phyloP scores from a whole-genome alignment of 2,888 invertebrate genomes.

The Troides aeacus region DNA sequence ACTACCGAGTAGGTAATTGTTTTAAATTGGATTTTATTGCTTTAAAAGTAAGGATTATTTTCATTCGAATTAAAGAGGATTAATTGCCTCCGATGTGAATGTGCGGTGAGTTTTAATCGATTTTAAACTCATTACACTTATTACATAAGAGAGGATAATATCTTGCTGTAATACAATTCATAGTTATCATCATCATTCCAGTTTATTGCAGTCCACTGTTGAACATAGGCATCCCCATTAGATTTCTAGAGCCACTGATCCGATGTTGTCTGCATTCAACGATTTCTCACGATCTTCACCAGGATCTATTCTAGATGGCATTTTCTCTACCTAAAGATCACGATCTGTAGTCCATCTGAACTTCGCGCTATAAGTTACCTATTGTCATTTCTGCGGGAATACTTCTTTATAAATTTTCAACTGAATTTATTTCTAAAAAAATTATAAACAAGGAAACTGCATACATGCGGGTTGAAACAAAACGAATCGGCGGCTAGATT shows the following conservation, averaged over 20 bases:
- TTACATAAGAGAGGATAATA: background rate
- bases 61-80: background rate
- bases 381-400: too few relatives aligned
- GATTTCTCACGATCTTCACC: too few relatives aligned
- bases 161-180: too few relatives aligned
- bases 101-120: background rate
- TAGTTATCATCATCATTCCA: too few relatives aligned
- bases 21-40: background rate
- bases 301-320: too few relatives aligned
- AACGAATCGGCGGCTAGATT: slow-evolving; percentile 9
- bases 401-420: background rate
- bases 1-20: background rate
- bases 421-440: background rate
- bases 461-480: background rate
- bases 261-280: too few relatives aligned
- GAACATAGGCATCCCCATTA: too few relatives aligned
- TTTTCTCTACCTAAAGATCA: too few relatives aligned
- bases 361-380: too few relatives aligned
- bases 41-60: background rate
- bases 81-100: background rate
- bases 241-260: too few relatives aligned
- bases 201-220: too few relatives aligned
- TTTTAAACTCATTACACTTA: background rate
- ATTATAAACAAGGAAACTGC: background rate
- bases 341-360: too few relatives aligned